Evolutionary conservation across 2,113 vertebrate species (phyloP), one percentile per base, ranked within the genome.

Genomic region (Trachemys scripta): DNA sequence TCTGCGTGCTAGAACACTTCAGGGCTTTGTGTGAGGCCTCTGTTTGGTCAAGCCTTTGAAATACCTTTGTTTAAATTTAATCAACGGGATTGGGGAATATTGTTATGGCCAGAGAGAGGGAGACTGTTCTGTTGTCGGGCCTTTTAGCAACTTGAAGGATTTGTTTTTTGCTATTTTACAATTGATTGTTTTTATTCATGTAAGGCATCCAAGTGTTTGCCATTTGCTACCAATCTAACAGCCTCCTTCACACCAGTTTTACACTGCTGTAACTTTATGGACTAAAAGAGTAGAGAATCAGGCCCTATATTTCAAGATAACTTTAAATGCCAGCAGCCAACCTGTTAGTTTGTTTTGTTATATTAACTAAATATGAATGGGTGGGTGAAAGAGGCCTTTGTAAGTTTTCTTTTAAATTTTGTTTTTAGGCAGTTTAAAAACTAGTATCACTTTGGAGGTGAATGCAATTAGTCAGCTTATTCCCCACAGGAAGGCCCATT

Each of bases 371-470:
- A 81, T n/a, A 72, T n/a, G 22, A 53, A 88, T 14, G 88, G 31
- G 90, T 84, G 42, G 29, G 6, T 89, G 65, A 92, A 94, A 91
- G 17, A 56, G 27, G 8, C 25, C 83, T 95, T 95, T 89, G 24
- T 75, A 82, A 2, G 90, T 96, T 87, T 83, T 78, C 53, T 78
- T 90, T 94, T 93, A 92, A 95, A 90, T 89, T 94, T 96, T 96
- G 6, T 25, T 85, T 38, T 92, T 75, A 95, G 53, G 82, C 47
- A 82, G 53, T 80, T 82, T 79, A 72, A 84, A 84, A 17, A 27
- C 86, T 85, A 38, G 17, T 72, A 47, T 72, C 84, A 89, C 22
- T 84, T 93, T 89, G 80, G 9, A 79, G 59, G n/a, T 7, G 45
- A 54, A 42, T 57, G 45, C 78, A 95, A 91, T 94, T 96, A 90